Conservation (phyloP, 2,888 invertebrate genomes). For the Griposia aprilina region DNA sequence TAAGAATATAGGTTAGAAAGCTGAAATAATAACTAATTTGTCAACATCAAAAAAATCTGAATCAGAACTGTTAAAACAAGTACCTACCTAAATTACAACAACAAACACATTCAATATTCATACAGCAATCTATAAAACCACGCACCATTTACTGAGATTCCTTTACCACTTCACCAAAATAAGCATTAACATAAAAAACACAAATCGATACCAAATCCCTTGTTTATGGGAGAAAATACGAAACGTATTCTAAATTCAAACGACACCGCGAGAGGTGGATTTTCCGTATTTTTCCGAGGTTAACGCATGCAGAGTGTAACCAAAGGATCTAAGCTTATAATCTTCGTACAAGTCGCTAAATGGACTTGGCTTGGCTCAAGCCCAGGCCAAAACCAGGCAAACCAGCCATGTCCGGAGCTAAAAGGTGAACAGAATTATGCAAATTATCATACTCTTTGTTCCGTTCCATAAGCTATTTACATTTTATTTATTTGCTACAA, state of each 20-base stretch:
- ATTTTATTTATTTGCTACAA: conserved; percentile 87
- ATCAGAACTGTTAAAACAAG: background rate
- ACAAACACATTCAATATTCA: conserved; percentile 19
- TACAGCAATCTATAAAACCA: background rate
- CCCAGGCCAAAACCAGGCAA: conserved; percentile 80
- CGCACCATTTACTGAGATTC: conserved; percentile 24
- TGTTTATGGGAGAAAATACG: conserved; percentile 38
- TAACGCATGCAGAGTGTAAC: conserved; percentile 56
- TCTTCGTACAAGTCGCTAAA: conserved; percentile 83
- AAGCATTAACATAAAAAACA: conserved; percentile 23
- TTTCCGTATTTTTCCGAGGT: conserved; percentile 57
- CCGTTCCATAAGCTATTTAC: conserved; percentile 84
- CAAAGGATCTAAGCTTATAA: conserved; percentile 84
- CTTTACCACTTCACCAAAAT: conserved; percentile 4
- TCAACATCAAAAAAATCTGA: background rate
- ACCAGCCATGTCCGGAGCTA: conserved; percentile 80
- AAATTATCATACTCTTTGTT: conserved; percentile 89
- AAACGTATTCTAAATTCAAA: conserved; percentile 51
- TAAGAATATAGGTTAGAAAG: background rate
- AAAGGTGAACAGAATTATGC: conserved; percentile 89
- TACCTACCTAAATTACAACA: background rate
- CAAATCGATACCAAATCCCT: conserved; percentile 49
- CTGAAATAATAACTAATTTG: background rate
- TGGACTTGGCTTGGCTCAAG: conserved; percentile 86
- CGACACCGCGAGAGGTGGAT: conserved; percentile 28